Base-by-base conservation (phyloP, 2,113 vertebrate genomes). In the Xyliphius kryptos region DNA sequence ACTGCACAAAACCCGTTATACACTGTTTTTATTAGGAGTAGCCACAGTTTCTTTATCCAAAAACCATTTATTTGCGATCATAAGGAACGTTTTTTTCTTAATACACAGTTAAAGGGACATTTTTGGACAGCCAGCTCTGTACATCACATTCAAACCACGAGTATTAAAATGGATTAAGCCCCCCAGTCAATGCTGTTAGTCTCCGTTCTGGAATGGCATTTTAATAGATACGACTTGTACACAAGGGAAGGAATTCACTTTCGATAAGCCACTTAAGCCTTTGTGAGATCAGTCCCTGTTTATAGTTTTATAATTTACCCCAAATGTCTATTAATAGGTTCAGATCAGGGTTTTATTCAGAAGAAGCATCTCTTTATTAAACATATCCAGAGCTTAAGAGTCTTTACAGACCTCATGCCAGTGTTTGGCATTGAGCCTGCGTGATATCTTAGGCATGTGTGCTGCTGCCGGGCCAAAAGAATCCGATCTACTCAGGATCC, bases 1-100 rank as follows among this genome's bases (percentile, higher is more conserved):
- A n/a, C 60, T 5, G 9, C 13, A 56, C 14, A 51, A 52, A 67
- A 22, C 41, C 4, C 16, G 38, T 56, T 22, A 2, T 17, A 36
- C 51, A 50, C 32, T 51, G 67, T 55, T 63, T 71, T 72, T 68
- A 72, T 72, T 72, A 49, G 15, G 55, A 54, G 56, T 41, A 55
- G 26, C 46, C 48, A 48, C 37, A 38, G 22, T 48, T 6, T 72
- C 21, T 48, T 60, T 26, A n/a, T 56, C 38, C 48, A 57, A 37
- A 72, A 55, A 63, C 43, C 38, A 32, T 56, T 62, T 58, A 43
- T 50, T 32, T 63, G 9, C 47, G 60, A 21, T 26, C 17, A 55
- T 9, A 59, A n/a, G n/a, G n/a, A n/a, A 37, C 17, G 17, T 43
- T 44, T 40, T 56, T 32, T 60, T 56, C 32, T 21, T 19, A 16